Percentiles rank a stretch among this genome's conserved stretches.
Conservation (phyloP, 2,888 invertebrate species). For the Agrotis exclamationis region DNA sequence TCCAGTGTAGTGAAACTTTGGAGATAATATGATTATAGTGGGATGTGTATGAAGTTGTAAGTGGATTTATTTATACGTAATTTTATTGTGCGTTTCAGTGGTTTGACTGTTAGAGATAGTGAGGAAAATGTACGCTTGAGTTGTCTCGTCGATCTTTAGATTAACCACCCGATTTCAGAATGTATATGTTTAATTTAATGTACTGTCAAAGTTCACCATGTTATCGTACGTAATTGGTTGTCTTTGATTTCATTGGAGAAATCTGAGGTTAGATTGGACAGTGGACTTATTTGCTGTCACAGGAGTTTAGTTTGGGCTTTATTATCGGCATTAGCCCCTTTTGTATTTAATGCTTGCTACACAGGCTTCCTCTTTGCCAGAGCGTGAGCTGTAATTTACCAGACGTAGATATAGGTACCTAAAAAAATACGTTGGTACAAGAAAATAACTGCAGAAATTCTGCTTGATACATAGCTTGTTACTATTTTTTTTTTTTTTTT, state of each 20-base stretch:
- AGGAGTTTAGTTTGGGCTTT: not conserved
- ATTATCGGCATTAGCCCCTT: not conserved
- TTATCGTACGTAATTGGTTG: not conserved
- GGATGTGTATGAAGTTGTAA: constrained; percentile 35
- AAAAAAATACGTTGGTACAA: too few species aligned
- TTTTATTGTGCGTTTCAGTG: constrained; percentile 39
- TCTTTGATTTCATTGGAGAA: not conserved
- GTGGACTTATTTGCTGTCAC: not conserved
- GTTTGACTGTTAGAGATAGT: constrained; percentile 11
- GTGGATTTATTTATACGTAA: constrained; percentile 48
- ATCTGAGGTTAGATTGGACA: not conserved
- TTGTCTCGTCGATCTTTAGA: not conserved
- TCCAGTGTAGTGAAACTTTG: constrained; percentile 32
- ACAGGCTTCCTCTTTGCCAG: too few species aligned
- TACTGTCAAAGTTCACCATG: not conserved
- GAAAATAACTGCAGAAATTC: too few species aligned
- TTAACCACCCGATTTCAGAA: not conserved
- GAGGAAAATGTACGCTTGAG: not conserved
- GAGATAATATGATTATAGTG: constrained; percentile 43
- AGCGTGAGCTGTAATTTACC: too few species aligned
- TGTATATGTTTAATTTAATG: not conserved
- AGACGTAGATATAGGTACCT: too few species aligned
- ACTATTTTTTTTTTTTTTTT: too few species aligned
- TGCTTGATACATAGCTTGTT: too few species aligned
- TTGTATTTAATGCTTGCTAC: too few species aligned